Evolutionary conservation across 2,888 invertebrate genomes (phyloP).

Genomic region (Fragum fragum): DNA sequence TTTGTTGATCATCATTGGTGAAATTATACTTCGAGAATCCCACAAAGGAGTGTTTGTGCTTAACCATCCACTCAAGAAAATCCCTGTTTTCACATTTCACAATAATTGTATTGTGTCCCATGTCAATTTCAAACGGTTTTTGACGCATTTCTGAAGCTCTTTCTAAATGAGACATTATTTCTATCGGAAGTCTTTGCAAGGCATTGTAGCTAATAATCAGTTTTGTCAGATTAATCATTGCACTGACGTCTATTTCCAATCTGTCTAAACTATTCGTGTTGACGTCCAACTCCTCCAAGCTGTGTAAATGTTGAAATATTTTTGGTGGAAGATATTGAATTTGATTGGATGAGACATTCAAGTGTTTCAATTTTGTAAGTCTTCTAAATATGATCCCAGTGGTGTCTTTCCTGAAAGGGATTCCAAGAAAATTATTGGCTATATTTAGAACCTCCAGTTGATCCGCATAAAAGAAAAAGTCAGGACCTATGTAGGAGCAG

Average conservation of each 20-base stretch:
- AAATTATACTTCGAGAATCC: slow-evolving; percentile 19
- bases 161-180: slow-evolving; percentile 12
- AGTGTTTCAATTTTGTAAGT: slow-evolving; percentile 18
- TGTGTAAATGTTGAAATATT: slow-evolving; percentile 16
- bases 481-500: slow-evolving; percentile 15
- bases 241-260: not conserved
- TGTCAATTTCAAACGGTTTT: slow-evolving; percentile 29
- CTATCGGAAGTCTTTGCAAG: slow-evolving; percentile 16
- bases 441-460: slow-evolving; percentile 20
- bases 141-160: not conserved
- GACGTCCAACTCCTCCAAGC: slow-evolving; percentile 23
- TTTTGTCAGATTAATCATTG: slow-evolving; percentile 22
- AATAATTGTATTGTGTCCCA: slow-evolving; percentile 32
- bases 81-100: slow-evolving; percentile 24
- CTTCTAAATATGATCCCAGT: slow-evolving; percentile 22
- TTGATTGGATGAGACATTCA: slow-evolving; percentile 31
- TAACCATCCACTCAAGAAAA: slow-evolving; percentile 40
- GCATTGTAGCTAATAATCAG: slow-evolving; percentile 37
- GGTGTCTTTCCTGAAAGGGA: not conserved
- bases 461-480: slow-evolving; percentile 25
- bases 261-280: slow-evolving; percentile 28
- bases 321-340: slow-evolving; percentile 22
- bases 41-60: slow-evolving; percentile 23
- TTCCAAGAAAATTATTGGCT: slow-evolving; percentile 37
- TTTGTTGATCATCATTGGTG: not conserved